Conservation (phyloP, 2,113 vertebrate species). For the Polypterus senegalus region DNA sequence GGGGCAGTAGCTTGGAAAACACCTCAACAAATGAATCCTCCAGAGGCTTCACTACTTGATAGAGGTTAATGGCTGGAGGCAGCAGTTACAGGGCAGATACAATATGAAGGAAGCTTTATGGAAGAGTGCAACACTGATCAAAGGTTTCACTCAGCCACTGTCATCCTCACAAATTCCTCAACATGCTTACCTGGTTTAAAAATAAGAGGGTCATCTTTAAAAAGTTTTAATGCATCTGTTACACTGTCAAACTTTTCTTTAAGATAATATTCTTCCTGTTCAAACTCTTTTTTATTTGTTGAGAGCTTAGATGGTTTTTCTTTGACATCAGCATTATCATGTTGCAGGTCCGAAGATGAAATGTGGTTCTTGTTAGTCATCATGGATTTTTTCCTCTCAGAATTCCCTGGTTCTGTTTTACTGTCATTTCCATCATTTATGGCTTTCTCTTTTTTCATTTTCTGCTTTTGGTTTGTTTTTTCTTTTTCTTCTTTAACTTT, state of each 20-base stretch:
- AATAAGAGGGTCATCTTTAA: slow-evolving; percentile 87
- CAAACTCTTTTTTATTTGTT: slow-evolving; percentile 66
- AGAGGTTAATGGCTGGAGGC: too few relatives aligned
- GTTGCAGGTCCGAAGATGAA: too few relatives aligned
- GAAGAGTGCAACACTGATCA: not conserved
- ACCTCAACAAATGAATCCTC: too few relatives aligned
- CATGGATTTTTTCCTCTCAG: slow-evolving; percentile 32
- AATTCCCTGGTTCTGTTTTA: slow-evolving; percentile 21
- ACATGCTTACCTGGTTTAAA: slow-evolving; percentile 78
- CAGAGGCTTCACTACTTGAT: too few relatives aligned
- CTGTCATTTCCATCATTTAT: not conserved
- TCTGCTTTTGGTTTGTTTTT: slow-evolving; percentile 60
- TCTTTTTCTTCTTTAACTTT: slow-evolving; percentile 73
- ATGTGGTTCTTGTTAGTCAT: slow-evolving; percentile 27
- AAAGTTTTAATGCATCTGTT: slow-evolving; percentile 73
- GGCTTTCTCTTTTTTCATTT: slow-evolving; percentile 24
- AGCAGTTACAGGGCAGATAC: too few relatives aligned
- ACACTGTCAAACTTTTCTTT: slow-evolving; percentile 81
- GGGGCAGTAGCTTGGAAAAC: too few relatives aligned
- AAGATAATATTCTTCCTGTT: slow-evolving; percentile 84
- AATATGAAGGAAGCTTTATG: too few relatives aligned
- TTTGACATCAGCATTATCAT: not conserved
- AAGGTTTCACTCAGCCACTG: not conserved
- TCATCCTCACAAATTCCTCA: not conserved
- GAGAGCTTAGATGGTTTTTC: slow-evolving; percentile 19